Evolutionary conservation across 2,797 vertebrate species (phyloP), one percentile per base, ranked within the genome.

Genomic region (Choloepus didactylus): DNA sequence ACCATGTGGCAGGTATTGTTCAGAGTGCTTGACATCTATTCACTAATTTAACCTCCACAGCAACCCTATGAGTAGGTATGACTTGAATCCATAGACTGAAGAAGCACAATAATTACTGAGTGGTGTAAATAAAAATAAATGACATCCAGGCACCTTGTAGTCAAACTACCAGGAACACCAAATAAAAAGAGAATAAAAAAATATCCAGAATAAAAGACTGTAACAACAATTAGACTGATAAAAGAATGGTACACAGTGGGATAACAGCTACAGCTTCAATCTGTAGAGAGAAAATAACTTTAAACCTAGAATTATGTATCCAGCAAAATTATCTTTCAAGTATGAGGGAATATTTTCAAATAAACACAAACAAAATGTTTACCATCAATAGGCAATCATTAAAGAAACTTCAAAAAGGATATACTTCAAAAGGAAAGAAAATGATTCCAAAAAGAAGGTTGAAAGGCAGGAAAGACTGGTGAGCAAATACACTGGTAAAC

Each of bases 121-220:
- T 10, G 93, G 4, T 59, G 69, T 73, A 89, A 89, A 84, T 44
- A 84, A 84, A 75, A 79, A 51, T 15, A 92, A 91, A 60, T 67
- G 7, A 69, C 8, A 93, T 64, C 12, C 15, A 64, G 18, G 82
- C 15, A 90, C 8, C 21, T 89, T 60, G n/a, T 27, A 82, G 21
- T 90, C 31, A 84, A 90, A 90, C 35, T 79, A 49, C 11, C 14
- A 18, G 79, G 79, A 91, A 62, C 10, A 60, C 29, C 29, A 79
- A 66, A 25, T 51, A 29, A 76, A 80, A 76, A 64, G 46, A 46
- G 38, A 76, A 72, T 46, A 38, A 25, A 73, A 67, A 89, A 60
- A 90, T 29, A 87, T 38, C 29, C 44, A 76, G 60, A 86, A 87
- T 76, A 76, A 81, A 86, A 73, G 54, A 35, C 29, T 60, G 23